Conservation (phyloP, 2,888 invertebrate species). For the Syritta pipiens region DNA sequence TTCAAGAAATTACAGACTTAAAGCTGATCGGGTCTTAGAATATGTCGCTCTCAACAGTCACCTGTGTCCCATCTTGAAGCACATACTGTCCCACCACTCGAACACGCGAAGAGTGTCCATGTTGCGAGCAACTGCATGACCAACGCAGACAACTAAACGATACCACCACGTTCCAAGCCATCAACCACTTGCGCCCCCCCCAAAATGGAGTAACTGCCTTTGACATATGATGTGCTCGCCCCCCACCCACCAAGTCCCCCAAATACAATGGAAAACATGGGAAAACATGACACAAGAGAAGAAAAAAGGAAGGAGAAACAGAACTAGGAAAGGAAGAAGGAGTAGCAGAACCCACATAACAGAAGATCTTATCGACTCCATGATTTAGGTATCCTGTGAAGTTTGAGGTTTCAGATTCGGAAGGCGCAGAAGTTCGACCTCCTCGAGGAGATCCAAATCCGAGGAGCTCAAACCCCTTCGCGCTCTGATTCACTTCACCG, state of each 20-base stretch:
- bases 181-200: constrained; percentile 45
- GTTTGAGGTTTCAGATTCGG: constrained; percentile 40
- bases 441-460: too few relatives aligned
- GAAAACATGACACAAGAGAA: too few relatives aligned
- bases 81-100: too few relatives aligned
- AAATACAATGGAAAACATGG: too few relatives aligned
- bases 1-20: too few relatives aligned
- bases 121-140: too few relatives aligned
- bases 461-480: constrained; percentile 11
- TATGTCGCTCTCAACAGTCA: too few relatives aligned
- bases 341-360: constrained; percentile 44
- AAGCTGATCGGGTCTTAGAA: too few relatives aligned
- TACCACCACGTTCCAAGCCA: constrained; percentile 50
- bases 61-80: too few relatives aligned
- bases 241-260: not conserved
- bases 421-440: not conserved
- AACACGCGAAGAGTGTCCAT: too few relatives aligned
- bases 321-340: constrained; percentile 29
- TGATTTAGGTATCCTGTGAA: constrained; percentile 67
- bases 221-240: constrained; percentile 61
- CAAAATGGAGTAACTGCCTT: constrained; percentile 46
- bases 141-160: constrained; percentile 37
- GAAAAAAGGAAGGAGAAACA: constrained; percentile 1
- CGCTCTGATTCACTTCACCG: constrained; percentile 51
- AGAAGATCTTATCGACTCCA: constrained; percentile 65